Evolutionary conservation across 2,888 invertebrate species (phyloP).

Genomic region (Aphrophora alni): DNA sequence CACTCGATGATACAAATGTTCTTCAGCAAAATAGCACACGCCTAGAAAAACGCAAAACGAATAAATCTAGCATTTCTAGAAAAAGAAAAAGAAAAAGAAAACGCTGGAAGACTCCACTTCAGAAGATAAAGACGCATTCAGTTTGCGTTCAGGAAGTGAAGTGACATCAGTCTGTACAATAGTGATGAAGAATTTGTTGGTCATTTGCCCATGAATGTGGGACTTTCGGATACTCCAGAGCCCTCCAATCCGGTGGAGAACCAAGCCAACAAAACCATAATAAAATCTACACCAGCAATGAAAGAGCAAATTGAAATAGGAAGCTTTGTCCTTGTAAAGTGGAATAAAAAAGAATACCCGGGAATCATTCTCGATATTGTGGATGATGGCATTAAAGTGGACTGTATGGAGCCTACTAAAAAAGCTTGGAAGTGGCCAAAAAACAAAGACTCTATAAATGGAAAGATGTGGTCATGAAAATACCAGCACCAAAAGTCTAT

Average conservation of each 20-base stretch:
- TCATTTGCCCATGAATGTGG: no score
- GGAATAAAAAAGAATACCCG: conserved; percentile 10
- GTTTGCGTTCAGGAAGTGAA: conserved; percentile 17
- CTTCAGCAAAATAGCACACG: no score
- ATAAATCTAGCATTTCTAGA: no score
- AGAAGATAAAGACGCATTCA: conserved; percentile 18
- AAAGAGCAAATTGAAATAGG: conserved; percentile 10
- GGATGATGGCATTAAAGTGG: background rate
- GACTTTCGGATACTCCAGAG: no score
- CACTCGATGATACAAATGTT: no score
- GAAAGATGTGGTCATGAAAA: background rate
- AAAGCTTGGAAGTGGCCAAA: conserved; percentile 10
- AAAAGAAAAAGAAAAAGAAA: conserved; percentile 7
- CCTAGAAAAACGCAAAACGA: no score
- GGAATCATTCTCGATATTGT: conserved; percentile 9
- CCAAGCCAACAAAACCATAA: no score
- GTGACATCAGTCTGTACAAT: conserved; percentile 7
- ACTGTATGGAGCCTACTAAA: background rate
- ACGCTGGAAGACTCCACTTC: conserved; percentile 15
- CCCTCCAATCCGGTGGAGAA: background rate
- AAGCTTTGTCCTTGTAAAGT: conserved; percentile 21
- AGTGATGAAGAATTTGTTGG: conserved; percentile 12
- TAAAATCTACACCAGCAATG: no score
- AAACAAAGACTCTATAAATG: background rate
- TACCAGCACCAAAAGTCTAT: background rate